Conservation (phyloP, 1,140 invertebrate genomes). For the Cylas formicarius region DNA sequence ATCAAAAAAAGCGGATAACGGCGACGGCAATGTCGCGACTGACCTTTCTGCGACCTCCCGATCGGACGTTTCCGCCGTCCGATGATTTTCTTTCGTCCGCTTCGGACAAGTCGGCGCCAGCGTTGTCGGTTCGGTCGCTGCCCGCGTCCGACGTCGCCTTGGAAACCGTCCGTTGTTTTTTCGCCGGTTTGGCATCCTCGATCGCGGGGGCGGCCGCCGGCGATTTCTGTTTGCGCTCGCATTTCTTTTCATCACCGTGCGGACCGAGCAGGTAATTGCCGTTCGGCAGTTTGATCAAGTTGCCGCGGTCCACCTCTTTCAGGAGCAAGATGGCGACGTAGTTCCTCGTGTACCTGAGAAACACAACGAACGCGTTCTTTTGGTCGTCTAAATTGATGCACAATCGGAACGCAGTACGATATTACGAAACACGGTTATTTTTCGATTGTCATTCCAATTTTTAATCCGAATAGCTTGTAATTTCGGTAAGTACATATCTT, state of each 20-base stretch:
- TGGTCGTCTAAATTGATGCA: no score
- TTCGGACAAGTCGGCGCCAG: no score
- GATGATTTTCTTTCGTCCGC: constrained; percentile 6
- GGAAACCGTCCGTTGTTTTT: constrained; percentile 24
- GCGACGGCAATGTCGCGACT: no score
- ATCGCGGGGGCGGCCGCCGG: constrained; percentile 1
- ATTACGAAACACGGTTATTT: no score
- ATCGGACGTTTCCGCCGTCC: constrained; percentile 27
- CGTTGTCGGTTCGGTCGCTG: constrained; percentile 4
- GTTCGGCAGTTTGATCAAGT: constrained; percentile 57
- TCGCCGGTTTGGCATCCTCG: constrained; percentile 16
- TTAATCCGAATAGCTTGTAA: no score
- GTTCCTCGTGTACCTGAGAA: constrained; percentile 56
- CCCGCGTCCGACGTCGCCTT: constrained; percentile 15
- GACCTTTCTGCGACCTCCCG: constrained; percentile 38
- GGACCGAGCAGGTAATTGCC: constrained; percentile 60
- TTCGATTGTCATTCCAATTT: no score
- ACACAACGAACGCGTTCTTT: no score
- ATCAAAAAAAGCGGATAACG: neutral
- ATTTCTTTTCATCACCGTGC: constrained; percentile 33
- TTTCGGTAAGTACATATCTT: no score
- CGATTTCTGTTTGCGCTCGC: constrained; percentile 8
- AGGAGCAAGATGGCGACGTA: constrained; percentile 58
- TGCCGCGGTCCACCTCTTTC: constrained; percentile 58
- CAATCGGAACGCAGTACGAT: no score